These are phyloP conservation scores for Ctenomys sociabilis DNA, from an alignment of 2,113 vertebrate species.

Conservation along the genomic window DNA sequence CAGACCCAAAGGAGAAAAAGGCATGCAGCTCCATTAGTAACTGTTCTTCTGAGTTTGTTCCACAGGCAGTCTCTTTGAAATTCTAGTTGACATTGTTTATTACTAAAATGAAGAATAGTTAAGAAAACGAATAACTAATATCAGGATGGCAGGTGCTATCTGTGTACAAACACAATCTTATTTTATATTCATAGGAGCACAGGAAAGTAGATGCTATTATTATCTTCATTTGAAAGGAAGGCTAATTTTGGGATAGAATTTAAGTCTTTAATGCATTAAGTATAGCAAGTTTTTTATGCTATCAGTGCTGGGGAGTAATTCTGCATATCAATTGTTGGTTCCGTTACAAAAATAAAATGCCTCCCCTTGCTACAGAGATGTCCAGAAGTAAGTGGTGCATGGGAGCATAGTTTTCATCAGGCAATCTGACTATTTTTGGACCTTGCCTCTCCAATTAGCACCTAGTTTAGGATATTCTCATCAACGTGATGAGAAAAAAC, in stretches of 20 bases:
- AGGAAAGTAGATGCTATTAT: background rate
- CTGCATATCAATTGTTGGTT: background rate
- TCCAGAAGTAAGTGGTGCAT: background rate
- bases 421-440: background rate
- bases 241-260: constrained; percentile 44
- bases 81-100: background rate
- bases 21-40: background rate
- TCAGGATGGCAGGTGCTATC: background rate
- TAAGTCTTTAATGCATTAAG: constrained; percentile 29
- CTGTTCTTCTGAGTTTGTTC: background rate
- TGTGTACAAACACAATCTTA: background rate
- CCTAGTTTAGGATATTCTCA: background rate
- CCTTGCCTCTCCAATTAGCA: background rate
- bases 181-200: background rate
- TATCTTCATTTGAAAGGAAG: constrained; percentile 41
- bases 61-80: background rate
- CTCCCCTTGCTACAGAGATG: background rate
- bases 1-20: background rate
- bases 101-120: background rate
- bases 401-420: background rate
- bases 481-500: constrained; percentile 51
- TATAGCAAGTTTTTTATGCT: constrained; percentile 10
- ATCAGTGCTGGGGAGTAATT: background rate
- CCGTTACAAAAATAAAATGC: background rate
- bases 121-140: constrained; percentile 38